Percentiles rank a stretch among this genome's conserved stretches.
Conservation (phyloP, 2,797 vertebrate genomes). For the Gallinago solitaria region DNA sequence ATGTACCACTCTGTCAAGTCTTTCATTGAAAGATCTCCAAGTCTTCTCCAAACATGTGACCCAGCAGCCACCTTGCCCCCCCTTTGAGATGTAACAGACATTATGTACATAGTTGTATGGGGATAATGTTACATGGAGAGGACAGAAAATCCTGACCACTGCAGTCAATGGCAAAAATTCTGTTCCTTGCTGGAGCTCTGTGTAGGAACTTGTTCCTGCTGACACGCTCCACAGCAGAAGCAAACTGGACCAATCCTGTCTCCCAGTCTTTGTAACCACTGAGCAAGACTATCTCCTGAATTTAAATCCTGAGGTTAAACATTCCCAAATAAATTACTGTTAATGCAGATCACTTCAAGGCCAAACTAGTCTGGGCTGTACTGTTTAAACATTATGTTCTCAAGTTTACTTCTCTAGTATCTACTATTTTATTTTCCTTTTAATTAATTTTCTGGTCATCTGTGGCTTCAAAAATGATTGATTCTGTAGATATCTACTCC, state of each 20-base stretch:
- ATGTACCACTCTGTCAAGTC: background rate
- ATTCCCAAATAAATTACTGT: background rate
- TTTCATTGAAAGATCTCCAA: background rate
- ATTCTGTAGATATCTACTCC: background rate
- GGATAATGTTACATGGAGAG: background rate
- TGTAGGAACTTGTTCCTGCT: background rate
- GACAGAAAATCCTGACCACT: background rate
- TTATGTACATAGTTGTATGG: background rate
- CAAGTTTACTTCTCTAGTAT: background rate
- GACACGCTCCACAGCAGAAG: background rate
- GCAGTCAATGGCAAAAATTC: background rate
- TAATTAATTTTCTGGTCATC: slow-evolving; percentile 20
- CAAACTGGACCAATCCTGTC: background rate
- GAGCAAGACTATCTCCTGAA: background rate
- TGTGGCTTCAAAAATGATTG: background rate
- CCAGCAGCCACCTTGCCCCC: background rate
- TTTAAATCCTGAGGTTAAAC: background rate
- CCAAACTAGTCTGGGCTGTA: background rate
- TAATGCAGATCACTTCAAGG: background rate
- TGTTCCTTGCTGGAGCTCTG: background rate
- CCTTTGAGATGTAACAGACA: background rate
- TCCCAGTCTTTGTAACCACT: background rate
- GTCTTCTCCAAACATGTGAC: background rate
- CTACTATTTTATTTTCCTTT: background rate
- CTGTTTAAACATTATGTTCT: background rate